Percentiles rank a stretch among this genome's conserved stretches.
Evolutionary conservation across 2,113 vertebrate genomes (phyloP).

Genomic region (Engystomops pustulosus): DNA sequence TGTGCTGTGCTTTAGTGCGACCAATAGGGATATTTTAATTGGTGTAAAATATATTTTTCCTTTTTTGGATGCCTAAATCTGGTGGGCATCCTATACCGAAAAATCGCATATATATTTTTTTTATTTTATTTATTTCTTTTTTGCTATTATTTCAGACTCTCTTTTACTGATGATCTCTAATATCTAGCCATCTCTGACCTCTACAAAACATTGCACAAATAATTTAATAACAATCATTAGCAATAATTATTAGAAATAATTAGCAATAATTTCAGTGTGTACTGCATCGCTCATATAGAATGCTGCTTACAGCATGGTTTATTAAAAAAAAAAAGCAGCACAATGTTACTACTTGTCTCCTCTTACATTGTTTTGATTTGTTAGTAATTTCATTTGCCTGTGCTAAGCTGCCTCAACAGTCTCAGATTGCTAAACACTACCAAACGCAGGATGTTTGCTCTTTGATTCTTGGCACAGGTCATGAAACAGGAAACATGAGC

Average conservation of each 20-base stretch:
- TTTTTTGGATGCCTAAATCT: no score
- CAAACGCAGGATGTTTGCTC: constrained; percentile 51
- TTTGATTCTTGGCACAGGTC: constrained; percentile 50
- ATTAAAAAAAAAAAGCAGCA: neutral
- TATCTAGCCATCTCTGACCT: no score
- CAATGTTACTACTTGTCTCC: constrained; percentile 25
- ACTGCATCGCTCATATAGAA: neutral
- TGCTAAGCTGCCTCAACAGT: constrained; percentile 40
- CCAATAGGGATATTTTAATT: no score
- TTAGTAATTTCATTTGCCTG: constrained; percentile 38
- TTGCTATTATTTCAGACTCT: no score
- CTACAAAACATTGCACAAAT: neutral
- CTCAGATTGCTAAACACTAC: constrained; percentile 44
- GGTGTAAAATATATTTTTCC: no score
- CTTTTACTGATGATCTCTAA: no score
- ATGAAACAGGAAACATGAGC: constrained; percentile 43
- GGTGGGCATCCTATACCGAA: no score
- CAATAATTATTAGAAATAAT: no score
- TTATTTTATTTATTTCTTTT: no score
- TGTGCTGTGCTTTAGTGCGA: no score
- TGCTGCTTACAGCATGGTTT: neutral
- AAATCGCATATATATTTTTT: no score
- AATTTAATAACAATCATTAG: no score
- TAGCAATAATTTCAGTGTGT: neutral
- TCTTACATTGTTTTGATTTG: constrained; percentile 48